A percentile compares a stretch with the other conserved stretches of the same genome.
Evolutionary conservation across 2,888 invertebrate genomes (phyloP).

Genomic region (Athalia cordata): DNA sequence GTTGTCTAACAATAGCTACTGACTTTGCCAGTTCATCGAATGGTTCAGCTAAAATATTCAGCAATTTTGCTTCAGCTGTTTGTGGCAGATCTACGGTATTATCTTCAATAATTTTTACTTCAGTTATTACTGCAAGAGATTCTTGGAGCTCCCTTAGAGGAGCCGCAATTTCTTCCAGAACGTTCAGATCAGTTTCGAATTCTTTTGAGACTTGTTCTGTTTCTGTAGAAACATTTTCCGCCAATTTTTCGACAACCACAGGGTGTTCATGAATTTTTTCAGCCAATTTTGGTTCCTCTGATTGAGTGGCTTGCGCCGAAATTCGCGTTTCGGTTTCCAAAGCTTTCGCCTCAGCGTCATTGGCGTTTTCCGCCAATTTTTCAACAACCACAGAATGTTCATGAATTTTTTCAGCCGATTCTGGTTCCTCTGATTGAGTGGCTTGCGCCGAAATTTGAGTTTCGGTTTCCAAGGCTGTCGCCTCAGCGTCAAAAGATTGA

Average conservation of each 20-base stretch:
- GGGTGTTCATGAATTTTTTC: conserved; percentile 36
- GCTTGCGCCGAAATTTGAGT: conserved; percentile 27
- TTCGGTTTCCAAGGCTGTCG: conserved; percentile 13
- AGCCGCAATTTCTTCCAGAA: conserved; percentile 48
- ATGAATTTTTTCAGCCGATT: conserved; percentile 34
- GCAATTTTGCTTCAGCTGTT: conserved; percentile 46
- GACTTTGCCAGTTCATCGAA: conserved; percentile 59
- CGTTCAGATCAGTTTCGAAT: conserved; percentile 31
- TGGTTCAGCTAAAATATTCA: conserved; percentile 60
- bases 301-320: conserved; percentile 22
- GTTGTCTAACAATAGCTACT: conserved; percentile 71
- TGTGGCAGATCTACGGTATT: conserved; percentile 28
- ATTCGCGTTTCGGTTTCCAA: conserved; percentile 19
- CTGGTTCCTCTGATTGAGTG: conserved; percentile 16
- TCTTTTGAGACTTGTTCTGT: conserved; percentile 11
- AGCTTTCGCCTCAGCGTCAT: conserved; percentile 3
- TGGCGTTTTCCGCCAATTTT: not conserved
- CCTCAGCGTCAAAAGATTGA: conserved; percentile 13
- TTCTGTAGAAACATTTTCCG: conserved; percentile 22
- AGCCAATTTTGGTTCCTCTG: conserved; percentile 20
- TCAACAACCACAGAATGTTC: conserved; percentile 10
- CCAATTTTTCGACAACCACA: not conserved
- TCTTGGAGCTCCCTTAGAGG: conserved; percentile 61
- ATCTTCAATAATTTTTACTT: conserved; percentile 56
- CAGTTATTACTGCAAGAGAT: conserved; percentile 60